Evolutionary conservation across 2,888 invertebrate species (phyloP).

Genomic region (Oxystoma pomonae): DNA sequence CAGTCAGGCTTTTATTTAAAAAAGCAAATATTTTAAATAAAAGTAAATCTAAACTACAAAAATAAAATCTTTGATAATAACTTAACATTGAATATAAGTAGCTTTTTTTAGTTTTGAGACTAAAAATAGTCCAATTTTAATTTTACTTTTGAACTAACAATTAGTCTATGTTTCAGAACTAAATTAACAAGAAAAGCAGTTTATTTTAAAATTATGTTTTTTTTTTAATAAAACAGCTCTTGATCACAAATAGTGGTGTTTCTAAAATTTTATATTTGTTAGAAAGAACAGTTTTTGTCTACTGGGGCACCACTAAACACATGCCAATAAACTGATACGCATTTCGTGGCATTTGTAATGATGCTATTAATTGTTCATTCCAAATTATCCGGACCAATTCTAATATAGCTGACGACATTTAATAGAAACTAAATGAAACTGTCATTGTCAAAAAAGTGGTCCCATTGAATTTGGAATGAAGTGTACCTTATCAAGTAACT

Average conservation of each 20-base stretch:
- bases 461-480: too few species aligned
- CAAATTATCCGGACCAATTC: too few species aligned
- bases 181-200: background rate
- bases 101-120: background rate
- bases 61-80: conserved; percentile 12
- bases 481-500: too few species aligned
- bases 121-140: background rate
- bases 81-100: background rate
- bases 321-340: too few species aligned
- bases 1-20: background rate
- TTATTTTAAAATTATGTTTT: background rate
- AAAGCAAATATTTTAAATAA: background rate
- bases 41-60: conserved; percentile 19
- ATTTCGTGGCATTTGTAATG: too few species aligned
- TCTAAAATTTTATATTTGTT: background rate
- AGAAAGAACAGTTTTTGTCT: background rate
- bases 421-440: too few species aligned
- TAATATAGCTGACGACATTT: too few species aligned
- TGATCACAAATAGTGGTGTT: background rate
- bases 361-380: too few species aligned
- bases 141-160: background rate
- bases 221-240: background rate
- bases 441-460: too few species aligned
- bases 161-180: background rate
- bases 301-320: background rate